phyloP scores from a whole-genome alignment of 2,113 vertebrate genomes.

The Epinephelus fuscoguttatus region DNA sequence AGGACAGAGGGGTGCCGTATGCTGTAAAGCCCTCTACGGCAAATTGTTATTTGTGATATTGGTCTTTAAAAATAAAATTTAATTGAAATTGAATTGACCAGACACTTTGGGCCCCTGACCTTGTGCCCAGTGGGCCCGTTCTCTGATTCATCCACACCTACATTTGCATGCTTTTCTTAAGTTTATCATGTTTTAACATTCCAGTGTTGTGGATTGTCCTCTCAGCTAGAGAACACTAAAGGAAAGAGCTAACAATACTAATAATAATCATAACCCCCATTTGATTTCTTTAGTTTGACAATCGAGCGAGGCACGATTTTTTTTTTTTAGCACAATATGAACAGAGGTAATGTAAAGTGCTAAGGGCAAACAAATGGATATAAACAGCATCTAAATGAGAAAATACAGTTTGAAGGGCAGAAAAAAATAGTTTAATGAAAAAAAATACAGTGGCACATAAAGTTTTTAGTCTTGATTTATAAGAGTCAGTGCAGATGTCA shows the following conservation, averaged over 20 bases:
- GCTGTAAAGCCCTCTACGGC: too few relatives aligned
- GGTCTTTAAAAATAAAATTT: too few relatives aligned
- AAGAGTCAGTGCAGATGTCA: conserved; percentile 4
- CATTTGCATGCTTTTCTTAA: background rate
- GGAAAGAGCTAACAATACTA: background rate
- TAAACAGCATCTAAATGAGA: background rate
- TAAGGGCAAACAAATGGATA: background rate
- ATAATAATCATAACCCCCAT: too few relatives aligned
- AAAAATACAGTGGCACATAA: background rate
- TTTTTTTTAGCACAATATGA: background rate
- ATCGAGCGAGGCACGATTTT: background rate
- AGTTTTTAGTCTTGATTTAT: conserved; percentile 3
- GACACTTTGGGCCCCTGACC: too few relatives aligned
- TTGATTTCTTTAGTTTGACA: conserved; percentile 9
- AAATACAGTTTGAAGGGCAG: background rate
- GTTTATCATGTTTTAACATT: background rate
- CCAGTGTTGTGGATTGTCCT: background rate
- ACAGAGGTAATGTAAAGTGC: background rate
- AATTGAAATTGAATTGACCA: too few relatives aligned
- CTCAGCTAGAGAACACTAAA: background rate
- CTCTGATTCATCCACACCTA: too few relatives aligned
- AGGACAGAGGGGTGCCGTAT: too few relatives aligned
- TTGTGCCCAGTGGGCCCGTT: too few relatives aligned
- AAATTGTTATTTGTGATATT: too few relatives aligned
- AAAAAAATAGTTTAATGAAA: background rate